phyloP scores from a whole-genome alignment of 2,797 vertebrate genomes.

The Chelon auratus region DNA sequence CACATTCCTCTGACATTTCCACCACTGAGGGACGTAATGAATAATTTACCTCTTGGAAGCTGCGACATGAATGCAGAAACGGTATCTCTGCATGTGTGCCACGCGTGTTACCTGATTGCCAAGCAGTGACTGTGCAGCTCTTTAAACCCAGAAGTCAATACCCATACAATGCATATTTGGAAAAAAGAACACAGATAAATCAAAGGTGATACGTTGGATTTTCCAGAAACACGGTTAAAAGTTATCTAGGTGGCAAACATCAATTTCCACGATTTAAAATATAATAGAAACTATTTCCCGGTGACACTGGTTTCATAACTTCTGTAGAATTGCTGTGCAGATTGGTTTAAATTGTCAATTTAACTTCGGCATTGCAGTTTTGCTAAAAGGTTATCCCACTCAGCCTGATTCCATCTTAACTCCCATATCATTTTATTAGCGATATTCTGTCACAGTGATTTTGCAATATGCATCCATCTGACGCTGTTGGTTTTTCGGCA shows the following conservation, averaged over 20 bases:
- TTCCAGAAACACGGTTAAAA: slow-evolving; percentile 7
- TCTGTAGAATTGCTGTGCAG: slow-evolving; percentile 10
- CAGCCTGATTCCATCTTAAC: slow-evolving; percentile 14
- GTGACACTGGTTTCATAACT: slow-evolving; percentile 16
- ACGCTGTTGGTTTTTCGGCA: slow-evolving; percentile 19
- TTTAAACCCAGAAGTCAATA: slow-evolving; percentile 19
- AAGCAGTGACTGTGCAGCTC: slow-evolving; percentile 33
- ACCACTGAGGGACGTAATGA: slow-evolving; percentile 70
- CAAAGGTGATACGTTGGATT: slow-evolving; percentile 10
- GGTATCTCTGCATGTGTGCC: slow-evolving; percentile 44
- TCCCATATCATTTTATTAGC: slow-evolving; percentile 20
- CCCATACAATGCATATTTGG: slow-evolving; percentile 6
- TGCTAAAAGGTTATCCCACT: slow-evolving; percentile 11
- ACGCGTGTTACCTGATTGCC: slow-evolving; percentile 48
- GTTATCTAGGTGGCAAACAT: slow-evolving; percentile 7
- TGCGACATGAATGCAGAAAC: slow-evolving; percentile 66
- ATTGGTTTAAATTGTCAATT: slow-evolving; percentile 28
- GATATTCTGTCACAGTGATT: slow-evolving; percentile 23
- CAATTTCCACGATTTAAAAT: slow-evolving; percentile 8
- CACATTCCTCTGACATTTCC: slow-evolving; percentile 76
- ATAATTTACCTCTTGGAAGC: slow-evolving; percentile 74
- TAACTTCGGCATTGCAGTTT: slow-evolving; percentile 21
- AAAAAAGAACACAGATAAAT: background rate
- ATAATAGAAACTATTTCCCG: background rate
- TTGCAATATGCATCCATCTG: slow-evolving; percentile 26